Percentiles rank a stretch among this genome's conserved stretches.
Evolutionary conservation across 2,888 invertebrate genomes (phyloP).

Genomic region (Tricholauxania praeusta): DNA sequence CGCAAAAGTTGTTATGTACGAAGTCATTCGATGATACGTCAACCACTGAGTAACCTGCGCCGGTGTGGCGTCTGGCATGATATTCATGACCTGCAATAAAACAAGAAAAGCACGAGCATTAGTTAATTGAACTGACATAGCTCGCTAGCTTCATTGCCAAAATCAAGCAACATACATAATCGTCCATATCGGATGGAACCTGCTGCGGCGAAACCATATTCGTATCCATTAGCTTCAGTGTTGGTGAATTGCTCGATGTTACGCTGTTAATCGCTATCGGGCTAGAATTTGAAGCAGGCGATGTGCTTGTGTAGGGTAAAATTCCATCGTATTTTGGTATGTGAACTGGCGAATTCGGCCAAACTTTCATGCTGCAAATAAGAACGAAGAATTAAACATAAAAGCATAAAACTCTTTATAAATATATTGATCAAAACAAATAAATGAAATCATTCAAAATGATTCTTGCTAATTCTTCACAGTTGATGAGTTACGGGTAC

Average conservation of each 20-base stretch:
- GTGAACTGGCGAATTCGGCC: conserved; percentile 68
- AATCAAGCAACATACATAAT: conserved; percentile 59
- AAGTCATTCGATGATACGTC: conserved; percentile 80
- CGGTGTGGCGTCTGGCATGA: conserved; percentile 78
- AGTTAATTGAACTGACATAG: not conserved
- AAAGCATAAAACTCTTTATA: not conserved
- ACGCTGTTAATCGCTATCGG: conserved; percentile 68
- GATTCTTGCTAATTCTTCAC: too few species aligned
- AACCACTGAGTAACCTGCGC: conserved; percentile 86
- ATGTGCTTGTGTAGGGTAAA: conserved; percentile 61
- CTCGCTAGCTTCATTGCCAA: not conserved
- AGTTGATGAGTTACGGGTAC: too few species aligned
- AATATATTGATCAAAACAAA: not conserved
- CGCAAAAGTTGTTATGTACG: conserved; percentile 81
- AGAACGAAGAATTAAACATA: conserved; percentile 39
- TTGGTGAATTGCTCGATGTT: conserved; percentile 67
- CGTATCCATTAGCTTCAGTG: conserved; percentile 66
- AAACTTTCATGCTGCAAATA: conserved; percentile 64
- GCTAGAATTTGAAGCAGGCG: conserved; percentile 62
- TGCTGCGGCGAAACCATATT: conserved; percentile 66
- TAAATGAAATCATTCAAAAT: too few species aligned
- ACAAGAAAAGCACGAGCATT: not conserved
- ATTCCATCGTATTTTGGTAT: conserved; percentile 68
- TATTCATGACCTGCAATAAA: conserved; percentile 65
- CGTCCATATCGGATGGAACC: conserved; percentile 61